Evolutionary conservation across 35 echinoderm and acorn worm genomes (phyloP).

Genomic region (Ophiothrix spiculata): DNA sequence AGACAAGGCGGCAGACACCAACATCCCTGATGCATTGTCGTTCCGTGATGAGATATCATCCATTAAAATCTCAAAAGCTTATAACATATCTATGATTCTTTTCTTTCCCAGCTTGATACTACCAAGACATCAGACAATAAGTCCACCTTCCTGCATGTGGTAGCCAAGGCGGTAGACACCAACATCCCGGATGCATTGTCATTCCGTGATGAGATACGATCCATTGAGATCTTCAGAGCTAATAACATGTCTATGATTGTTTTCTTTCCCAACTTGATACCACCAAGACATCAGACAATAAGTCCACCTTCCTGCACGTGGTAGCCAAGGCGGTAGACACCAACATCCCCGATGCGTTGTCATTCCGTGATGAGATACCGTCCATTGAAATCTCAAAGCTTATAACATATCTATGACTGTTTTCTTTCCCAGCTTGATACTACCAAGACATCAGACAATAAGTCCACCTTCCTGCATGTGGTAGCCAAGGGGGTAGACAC

Average conservation of each 20-base stretch:
- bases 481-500: constrained; percentile 87
- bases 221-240: constrained; percentile 65
- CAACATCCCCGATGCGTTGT: constrained; percentile 80
- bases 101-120: constrained; percentile 70
- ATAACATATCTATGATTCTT: not conserved
- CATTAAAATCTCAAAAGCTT: too few relatives aligned
- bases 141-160: constrained; percentile 92
- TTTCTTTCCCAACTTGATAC: constrained; percentile 70
- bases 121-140: constrained; percentile 98
- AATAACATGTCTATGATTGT: not conserved
- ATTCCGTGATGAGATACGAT: constrained; percentile 84
- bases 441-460: constrained; percentile 96
- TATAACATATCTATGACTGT: not conserved
- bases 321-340: constrained; percentile 89
- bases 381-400: constrained; percentile 60
- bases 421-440: constrained; percentile 76
- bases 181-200: constrained; percentile 82
- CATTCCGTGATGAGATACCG: constrained; percentile 86
- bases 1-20: constrained; percentile 87
- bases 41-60: constrained; percentile 87
- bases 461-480: constrained; percentile 93
- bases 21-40: constrained; percentile 74
- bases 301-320: constrained; percentile 93
- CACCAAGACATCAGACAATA: constrained; percentile 97
- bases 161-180: constrained; percentile 86